phyloP scores from a whole-genome alignment of 92 coral and sea anemone genomes.

The Virgularia gustaviana region DNA sequence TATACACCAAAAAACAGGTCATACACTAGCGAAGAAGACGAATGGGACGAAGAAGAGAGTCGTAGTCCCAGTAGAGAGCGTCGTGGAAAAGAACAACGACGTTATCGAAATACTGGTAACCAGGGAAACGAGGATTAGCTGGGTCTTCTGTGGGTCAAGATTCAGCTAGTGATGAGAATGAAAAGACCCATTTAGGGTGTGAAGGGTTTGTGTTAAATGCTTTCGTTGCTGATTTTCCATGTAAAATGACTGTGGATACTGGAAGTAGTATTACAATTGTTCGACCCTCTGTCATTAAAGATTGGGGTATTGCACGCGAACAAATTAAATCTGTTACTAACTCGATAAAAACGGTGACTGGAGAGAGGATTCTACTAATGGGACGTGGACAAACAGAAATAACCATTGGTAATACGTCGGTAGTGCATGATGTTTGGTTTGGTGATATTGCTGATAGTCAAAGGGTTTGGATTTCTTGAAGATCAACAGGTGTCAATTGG shows the following conservation, averaged over 20 bases:
- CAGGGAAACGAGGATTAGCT: constrained; percentile 17
- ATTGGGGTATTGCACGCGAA: neutral
- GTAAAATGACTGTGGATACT: constrained; percentile 21
- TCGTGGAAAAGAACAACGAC: neutral
- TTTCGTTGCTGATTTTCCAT: neutral
- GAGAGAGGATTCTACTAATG: constrained; percentile 17
- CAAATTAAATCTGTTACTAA: constrained; percentile 17
- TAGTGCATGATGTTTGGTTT: constrained; percentile 25
- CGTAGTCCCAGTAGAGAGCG: neutral
- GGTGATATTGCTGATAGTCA: constrained; percentile 17
- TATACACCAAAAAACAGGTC: neutral
- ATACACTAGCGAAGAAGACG: neutral
- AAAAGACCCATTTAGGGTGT: neutral
- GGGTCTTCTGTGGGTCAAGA: neutral
- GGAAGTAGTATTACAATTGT: constrained; percentile 35
- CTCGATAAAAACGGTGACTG: constrained; percentile 11
- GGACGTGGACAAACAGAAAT: constrained; percentile 1
- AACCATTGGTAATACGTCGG: constrained; percentile 1
- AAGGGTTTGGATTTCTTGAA: constrained; percentile 3
- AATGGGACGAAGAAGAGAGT: neutral
- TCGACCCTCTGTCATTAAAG: constrained; percentile 13
- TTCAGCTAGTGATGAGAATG: neutral
- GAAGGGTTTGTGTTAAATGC: constrained; percentile 12
- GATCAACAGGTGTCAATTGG: neutral
- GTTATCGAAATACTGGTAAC: neutral